Evolutionary conservation across 2,888 invertebrate species (phyloP).

Genomic region (Arctia plantaginis): DNA sequence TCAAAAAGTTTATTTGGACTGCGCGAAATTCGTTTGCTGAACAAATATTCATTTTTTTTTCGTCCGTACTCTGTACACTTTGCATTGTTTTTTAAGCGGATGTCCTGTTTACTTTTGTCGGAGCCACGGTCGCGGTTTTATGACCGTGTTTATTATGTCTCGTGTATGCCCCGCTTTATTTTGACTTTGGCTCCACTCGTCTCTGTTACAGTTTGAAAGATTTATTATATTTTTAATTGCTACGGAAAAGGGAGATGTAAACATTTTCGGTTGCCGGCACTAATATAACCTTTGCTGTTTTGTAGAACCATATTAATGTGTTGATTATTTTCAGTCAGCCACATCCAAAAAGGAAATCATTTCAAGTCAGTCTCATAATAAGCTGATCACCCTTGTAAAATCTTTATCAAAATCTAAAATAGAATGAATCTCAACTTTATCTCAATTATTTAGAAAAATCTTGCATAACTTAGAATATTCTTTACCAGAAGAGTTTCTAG

Average conservation of each 20-base stretch:
- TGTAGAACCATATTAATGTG: not conserved
- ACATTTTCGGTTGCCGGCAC: constrained; percentile 44
- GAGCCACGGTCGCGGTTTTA: constrained; percentile 61
- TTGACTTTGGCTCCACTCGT: constrained; percentile 47
- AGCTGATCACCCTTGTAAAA: not conserved
- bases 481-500: no score
- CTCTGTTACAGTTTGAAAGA: constrained; percentile 58
- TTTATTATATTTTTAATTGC: constrained; percentile 58
- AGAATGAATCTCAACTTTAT: not conserved
- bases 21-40: constrained; percentile 70
- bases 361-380: not conserved
- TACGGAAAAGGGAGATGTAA: constrained; percentile 34
- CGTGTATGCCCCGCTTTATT: constrained; percentile 53
- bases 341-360: not conserved
- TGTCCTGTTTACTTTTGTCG: constrained; percentile 72
- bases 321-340: not conserved
- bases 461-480: no score
- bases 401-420: not conserved
- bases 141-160: constrained; percentile 62
- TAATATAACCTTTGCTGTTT: constrained; percentile 21
- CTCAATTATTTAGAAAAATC: no score
- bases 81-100: constrained; percentile 75
- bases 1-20: constrained; percentile 69
- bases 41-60: constrained; percentile 72
- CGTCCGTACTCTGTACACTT: constrained; percentile 54